Evolutionary conservation across 64 coral and sea anemone species (phyloP), one percentile per base, ranked within the genome.

Genomic region (Orbicella faveolata): DNA sequence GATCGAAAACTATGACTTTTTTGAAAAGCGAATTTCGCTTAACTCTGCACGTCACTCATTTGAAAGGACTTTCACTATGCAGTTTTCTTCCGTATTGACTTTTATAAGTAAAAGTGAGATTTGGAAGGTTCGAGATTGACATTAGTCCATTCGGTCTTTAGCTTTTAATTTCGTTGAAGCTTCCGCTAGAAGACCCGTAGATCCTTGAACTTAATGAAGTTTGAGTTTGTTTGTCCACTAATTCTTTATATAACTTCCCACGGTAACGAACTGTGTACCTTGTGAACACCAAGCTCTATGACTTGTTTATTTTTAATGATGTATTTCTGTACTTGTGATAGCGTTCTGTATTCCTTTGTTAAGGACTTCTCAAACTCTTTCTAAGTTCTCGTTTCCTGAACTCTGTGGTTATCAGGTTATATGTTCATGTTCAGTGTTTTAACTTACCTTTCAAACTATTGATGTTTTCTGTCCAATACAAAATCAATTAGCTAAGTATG

Each of bases 1-100:
- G 90, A 92, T 87, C 86, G 73, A 86, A 81, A 87, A 80, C n/a
- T 44, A n/a, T 53, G 76, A 53, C 67, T 80, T 80, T 75, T 87
- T 63, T 79, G 20, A 9, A 66, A 88, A 65, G 39, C 34, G 80
- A 37, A 55, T 75, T 65, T 76, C 53, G 48, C 61, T 57, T 35
- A 35, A 16, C 11, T n/a, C 33, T 65, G 73, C 74, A 76, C 34
- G 57, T 15, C 67, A 52, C 23, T 19, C 19, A 10, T 76, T 68
- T 3, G 35, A 72, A 36, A 21, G 53, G 34, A 20, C 3, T 73
- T 15, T 62, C 6, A 76, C 7, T 17, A 0, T 26, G 10, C 0
- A 2, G 72, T 16, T 14, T 70, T 7, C 4, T 41, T 52, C 14
- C 18, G n/a, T 52, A 18, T 1, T 4, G 2, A 72, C 19, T 66